These are phyloP conservation scores for Rhincodon typus DNA, from an alignment of 2,797 vertebrate genomes.

Conservation along the genomic window DNA sequence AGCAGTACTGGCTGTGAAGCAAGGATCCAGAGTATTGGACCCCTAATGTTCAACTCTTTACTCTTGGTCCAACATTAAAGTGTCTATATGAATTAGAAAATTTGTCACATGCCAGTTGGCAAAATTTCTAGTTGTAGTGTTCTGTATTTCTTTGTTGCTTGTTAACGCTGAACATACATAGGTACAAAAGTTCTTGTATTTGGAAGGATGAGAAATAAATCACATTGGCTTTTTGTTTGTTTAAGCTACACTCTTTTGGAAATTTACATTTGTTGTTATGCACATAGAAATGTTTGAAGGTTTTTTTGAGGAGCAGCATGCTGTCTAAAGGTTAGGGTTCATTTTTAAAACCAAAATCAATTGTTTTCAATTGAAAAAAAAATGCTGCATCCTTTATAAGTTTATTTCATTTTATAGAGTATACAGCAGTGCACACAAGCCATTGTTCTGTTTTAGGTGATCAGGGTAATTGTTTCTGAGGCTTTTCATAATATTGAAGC, in stretches of 20 bases:
- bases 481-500: not conserved
- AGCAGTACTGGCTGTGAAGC: not conserved
- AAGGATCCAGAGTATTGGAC: not conserved
- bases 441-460: not conserved
- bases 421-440: not conserved
- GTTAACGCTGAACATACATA: not conserved
- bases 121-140: not conserved
- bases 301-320: not conserved
- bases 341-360: not conserved
- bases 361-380: not conserved
- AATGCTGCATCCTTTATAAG: not conserved
- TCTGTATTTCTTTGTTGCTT: not conserved
- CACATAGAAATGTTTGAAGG: not conserved
- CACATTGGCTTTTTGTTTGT: not conserved
- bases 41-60: not conserved
- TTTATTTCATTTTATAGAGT: not conserved
- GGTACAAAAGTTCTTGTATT: not conserved
- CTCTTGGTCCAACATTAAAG: not conserved
- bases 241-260: not conserved
- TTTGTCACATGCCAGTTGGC: not conserved
- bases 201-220: not conserved
- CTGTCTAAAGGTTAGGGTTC: not conserved
- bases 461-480: not conserved
- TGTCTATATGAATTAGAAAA: not conserved
- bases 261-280: not conserved